phyloP scores from a whole-genome alignment of 2,113 vertebrate genomes.

The Barbus barbus region DNA sequence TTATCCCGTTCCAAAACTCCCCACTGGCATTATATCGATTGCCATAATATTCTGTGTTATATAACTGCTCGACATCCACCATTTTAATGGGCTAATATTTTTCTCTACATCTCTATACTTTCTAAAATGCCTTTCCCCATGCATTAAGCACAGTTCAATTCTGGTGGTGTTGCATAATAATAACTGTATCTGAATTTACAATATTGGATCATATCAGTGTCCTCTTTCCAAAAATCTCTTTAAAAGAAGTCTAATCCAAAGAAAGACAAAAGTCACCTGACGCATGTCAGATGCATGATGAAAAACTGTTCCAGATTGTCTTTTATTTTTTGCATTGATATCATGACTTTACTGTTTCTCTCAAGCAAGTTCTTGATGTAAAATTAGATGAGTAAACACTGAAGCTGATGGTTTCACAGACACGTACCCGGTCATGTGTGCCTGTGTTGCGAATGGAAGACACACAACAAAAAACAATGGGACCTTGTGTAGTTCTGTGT shows the following conservation, averaged over 20 bases:
- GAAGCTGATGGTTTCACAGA: too few relatives aligned
- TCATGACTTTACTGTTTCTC: too few relatives aligned
- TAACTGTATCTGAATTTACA: constrained; percentile 10
- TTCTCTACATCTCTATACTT: background rate
- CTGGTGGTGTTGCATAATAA: constrained; percentile 19
- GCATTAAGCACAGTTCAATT: background rate
- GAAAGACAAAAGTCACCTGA: constrained; percentile 24
- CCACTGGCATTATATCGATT: background rate
- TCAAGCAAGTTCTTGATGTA: too few relatives aligned
- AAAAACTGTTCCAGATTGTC: constrained; percentile 30
- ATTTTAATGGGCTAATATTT: background rate
- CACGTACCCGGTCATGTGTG: too few relatives aligned
- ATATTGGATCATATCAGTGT: background rate
- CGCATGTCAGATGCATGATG: constrained; percentile 25
- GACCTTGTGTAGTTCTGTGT: too few relatives aligned
- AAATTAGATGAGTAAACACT: too few relatives aligned
- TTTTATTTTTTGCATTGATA: background rate
- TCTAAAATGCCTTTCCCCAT: background rate
- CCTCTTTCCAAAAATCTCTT: background rate
- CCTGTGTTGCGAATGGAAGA: too few relatives aligned
- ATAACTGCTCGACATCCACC: constrained; percentile 3
- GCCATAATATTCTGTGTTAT: constrained; percentile 19
- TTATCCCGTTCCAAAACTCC: constrained; percentile 13
- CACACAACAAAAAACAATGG: too few relatives aligned
- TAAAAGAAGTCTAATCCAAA: constrained; percentile 27